These are phyloP conservation scores for Lysiphlebus fabarum DNA, from an alignment of 1,140 invertebrate species.

Conservation along the genomic window DNA sequence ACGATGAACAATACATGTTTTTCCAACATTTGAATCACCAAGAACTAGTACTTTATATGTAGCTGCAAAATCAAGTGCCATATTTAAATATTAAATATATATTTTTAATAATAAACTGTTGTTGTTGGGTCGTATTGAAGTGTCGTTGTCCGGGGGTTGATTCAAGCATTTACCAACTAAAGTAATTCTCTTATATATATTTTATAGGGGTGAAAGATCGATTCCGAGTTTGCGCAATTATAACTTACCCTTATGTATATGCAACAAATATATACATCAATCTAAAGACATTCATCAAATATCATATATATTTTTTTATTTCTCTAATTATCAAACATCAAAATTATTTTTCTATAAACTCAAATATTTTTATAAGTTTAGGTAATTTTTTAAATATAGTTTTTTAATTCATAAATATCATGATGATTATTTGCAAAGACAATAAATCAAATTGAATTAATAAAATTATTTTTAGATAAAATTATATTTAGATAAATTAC, in stretches of 20 bases:
- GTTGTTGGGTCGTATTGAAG: constrained; percentile 39
- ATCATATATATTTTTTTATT: background rate
- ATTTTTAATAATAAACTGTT: constrained; percentile 35
- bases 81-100: constrained; percentile 45
- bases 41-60: constrained; percentile 84
- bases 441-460: too few species aligned
- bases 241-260: constrained; percentile 8
- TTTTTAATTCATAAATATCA: too few species aligned
- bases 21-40: constrained; percentile 88
- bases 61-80: constrained; percentile 79
- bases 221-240: constrained; percentile 43
- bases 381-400: too few species aligned
- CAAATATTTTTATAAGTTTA: too few species aligned
- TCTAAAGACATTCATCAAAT: too few species aligned
- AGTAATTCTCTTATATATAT: constrained; percentile 15
- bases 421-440: too few species aligned
- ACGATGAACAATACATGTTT: constrained; percentile 87
- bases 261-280: background rate
- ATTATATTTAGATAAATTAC: too few species aligned
- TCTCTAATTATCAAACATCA: too few species aligned
- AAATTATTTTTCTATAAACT: too few species aligned
- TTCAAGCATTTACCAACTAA: constrained; percentile 10
- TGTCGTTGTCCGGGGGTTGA: constrained; percentile 39
- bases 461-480: too few species aligned
- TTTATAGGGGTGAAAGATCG: constrained; percentile 37